Evolutionary conservation across 2,888 invertebrate species (phyloP), one percentile per base, ranked within the genome.

Genomic region (Rhamphomyia laevipes): DNA sequence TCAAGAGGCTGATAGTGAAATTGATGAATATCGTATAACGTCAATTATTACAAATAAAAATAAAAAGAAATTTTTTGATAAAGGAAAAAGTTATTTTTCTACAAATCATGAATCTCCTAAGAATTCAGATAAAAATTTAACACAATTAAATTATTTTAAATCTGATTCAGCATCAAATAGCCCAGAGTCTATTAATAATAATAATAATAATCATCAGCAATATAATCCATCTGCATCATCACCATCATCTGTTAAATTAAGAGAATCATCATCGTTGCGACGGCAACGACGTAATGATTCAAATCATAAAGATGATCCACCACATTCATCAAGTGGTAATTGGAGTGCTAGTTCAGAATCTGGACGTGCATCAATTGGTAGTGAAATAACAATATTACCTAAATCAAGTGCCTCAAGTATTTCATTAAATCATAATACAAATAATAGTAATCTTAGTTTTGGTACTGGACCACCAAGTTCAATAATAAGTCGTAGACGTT

Each of bases 321-420:
- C 84, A 33, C 86, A 91, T 69, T 91, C 91, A 2, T 90, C 90
- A 13, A 86, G 88, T 60, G 94, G 94, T 37, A 93, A 94, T 70
- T 94, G 94, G 94, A 90, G 90, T 57, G 92, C 89, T 2, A 92
- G 91, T 63, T 90, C 90, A 1, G 89, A 89, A 67, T 89, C 88
- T 47, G 89, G 89, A 17, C 74, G 89, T 53, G 86, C 88, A 6
- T 88, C 88, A 48, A 84, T 89, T 52, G 88, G 86, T 53, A 88
- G 88, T 45, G 88, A 88, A 73, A 84, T 86, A 44, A 79, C 82
- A 13, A 76, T 79, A 49, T 77, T 76, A 47, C 83, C 83, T 16
- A 82, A 82, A 66, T 82, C 83, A 50, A 79, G 81, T 47, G 81
- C 80, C 12, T 84, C 82, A 43, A 83, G 76, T 61, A 81, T 82